Base-by-base conservation (phyloP, 1,140 invertebrate species). In the Drosophila oshimai region DNA sequence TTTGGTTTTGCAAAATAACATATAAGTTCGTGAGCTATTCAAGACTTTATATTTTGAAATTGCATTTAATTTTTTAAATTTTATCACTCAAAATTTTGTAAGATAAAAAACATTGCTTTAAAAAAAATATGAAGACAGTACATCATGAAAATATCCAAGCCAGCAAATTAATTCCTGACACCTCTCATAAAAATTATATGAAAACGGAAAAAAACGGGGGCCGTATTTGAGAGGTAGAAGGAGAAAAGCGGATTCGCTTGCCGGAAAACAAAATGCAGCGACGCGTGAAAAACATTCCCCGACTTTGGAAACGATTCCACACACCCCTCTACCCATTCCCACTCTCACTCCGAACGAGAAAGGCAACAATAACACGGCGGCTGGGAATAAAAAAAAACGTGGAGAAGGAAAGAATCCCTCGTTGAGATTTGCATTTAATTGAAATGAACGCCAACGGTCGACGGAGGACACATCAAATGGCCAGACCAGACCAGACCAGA, bases 361-460 rank as follows among this genome's bases (percentile, higher is more conserved):
- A 57, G 42, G 74, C 46, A 64, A 64, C 58, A 50, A 62, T 39
- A 64, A 67, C 60, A 49, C 7, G 42, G 36, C 12, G 28, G 22
- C 12, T 7, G 20, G 10, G 22, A n/a, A n/a, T n/a, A 13, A 20
- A 65, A 36, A 36, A 42, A 31, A 13, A 31, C 1, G 5, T 28
- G 31, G 20, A 26, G 33, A 24, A 47, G 12, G 13, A 31, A 74
- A 67, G 49, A 74, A 68, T 46, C 39, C 46, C 58, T 61, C 62
- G 67, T 53, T 60, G 72, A 87, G 81, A 86, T 86, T 86, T 86
- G 81, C 81, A 86, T 86, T 86, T 86, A 86, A 86, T 86, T 86
- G 81, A 86, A 86, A 86, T 88, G 81, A 86, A 81, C 68, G 76
- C 68, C 57, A 42, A 51, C 54, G 33, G 44, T 22, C 44, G 41